phyloP scores from a whole-genome alignment of 2,888 invertebrate genomes.

The Drosophila colorata region DNA sequence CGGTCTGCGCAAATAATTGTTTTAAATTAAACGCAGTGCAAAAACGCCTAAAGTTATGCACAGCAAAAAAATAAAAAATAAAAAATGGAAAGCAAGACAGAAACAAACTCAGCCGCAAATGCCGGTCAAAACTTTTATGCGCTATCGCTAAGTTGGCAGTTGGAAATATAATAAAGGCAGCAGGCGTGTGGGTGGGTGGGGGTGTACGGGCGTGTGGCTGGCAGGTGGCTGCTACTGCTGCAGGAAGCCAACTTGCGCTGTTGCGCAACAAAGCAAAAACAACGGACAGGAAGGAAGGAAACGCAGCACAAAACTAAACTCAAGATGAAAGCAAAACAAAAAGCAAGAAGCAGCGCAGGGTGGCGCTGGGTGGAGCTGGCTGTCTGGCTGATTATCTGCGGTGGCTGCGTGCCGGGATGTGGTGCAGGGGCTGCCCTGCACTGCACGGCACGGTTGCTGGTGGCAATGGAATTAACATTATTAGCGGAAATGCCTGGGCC shows the following conservation, averaged over 20 bases:
- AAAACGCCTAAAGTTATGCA: slow-evolving; percentile 73
- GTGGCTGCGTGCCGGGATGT: slow-evolving; percentile 10
- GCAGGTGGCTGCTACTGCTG: slow-evolving; percentile 13
- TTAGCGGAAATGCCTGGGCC: slow-evolving; percentile 70
- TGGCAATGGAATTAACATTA: slow-evolving; percentile 82
- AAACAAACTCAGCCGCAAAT: slow-evolving; percentile 48
- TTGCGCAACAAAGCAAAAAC: slow-evolving; percentile 51
- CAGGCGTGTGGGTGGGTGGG: slow-evolving; percentile 4
- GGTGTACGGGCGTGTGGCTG: background rate
- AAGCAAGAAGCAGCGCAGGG: slow-evolving; percentile 20
- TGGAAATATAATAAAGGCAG: slow-evolving; percentile 65
- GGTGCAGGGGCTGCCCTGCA: background rate
- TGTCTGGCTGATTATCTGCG: slow-evolving; percentile 71
- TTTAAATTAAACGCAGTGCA: slow-evolving; percentile 77
- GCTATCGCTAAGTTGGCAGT: slow-evolving; percentile 77
- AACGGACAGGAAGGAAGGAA: slow-evolving; percentile 53
- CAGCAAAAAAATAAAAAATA: slow-evolving; percentile 42
- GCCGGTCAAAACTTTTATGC: slow-evolving; percentile 65
- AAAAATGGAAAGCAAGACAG: background rate
- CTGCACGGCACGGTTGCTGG: slow-evolving; percentile 16
- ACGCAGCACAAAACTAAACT: slow-evolving; percentile 70
- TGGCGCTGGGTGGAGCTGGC: background rate
- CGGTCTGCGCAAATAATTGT: slow-evolving; percentile 72
- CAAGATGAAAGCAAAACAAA: slow-evolving; percentile 75
- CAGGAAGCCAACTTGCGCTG: slow-evolving; percentile 47